phyloP scores from a whole-genome alignment of 2,888 invertebrate genomes.

The Zygogramma bicolorata region DNA sequence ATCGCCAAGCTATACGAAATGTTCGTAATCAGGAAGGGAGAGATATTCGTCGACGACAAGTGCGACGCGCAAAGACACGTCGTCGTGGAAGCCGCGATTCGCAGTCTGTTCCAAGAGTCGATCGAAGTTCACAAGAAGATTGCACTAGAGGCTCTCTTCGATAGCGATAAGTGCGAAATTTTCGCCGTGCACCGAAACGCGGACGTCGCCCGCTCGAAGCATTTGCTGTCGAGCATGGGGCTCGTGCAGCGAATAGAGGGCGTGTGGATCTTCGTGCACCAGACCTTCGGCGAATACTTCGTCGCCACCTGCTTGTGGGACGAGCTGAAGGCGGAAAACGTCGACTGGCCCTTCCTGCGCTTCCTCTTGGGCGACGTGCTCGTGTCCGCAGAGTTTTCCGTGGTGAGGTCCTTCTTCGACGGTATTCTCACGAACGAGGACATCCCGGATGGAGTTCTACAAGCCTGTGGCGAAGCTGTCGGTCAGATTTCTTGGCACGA shows the following conservation, averaged over 20 bases:
- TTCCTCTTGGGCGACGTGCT: background rate
- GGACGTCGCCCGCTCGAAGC: background rate
- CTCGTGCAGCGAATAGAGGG: background rate
- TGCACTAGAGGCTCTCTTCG: background rate
- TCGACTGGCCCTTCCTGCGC: background rate
- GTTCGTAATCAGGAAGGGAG: conserved; percentile 4
- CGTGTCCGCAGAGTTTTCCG: background rate
- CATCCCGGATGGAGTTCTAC: background rate
- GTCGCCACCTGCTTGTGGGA: background rate
- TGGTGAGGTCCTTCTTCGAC: conserved; percentile 8
- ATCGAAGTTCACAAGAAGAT: background rate
- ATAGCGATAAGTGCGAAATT: background rate
- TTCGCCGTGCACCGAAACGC: background rate
- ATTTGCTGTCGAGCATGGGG: background rate
- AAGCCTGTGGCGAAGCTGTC: background rate
- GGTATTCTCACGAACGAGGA: background rate
- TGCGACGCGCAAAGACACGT: background rate
- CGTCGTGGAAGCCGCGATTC: background rate
- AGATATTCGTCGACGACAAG: conserved; percentile 12
- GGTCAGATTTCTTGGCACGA: background rate
- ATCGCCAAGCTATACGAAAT: conserved; percentile 17
- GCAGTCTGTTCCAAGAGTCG: background rate
- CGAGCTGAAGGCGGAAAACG: background rate
- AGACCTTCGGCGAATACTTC: background rate
- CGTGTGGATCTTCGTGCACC: background rate